Conservation (phyloP, 1,140 invertebrate species). For the Stratiolaelaps scimitus region DNA sequence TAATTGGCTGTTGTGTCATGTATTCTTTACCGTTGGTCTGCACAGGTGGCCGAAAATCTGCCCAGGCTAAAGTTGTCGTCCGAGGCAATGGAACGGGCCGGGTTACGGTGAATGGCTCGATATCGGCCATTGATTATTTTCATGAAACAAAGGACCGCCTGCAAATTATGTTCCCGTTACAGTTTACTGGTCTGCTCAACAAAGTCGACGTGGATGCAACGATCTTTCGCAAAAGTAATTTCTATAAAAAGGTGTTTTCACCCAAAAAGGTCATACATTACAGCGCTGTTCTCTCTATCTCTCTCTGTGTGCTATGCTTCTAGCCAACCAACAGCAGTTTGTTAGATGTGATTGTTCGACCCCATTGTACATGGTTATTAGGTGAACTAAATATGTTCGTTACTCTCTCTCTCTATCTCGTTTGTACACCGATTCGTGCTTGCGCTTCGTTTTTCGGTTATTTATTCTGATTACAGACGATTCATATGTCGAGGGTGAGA, state of each 20-base stretch:
- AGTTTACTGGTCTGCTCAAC: conserved; percentile 58
- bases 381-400: too few species aligned
- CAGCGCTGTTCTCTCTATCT: too few species aligned
- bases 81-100: conserved; percentile 62
- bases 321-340: too few species aligned
- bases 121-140: conserved; percentile 48
- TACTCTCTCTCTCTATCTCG: too few species aligned
- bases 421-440: too few species aligned
- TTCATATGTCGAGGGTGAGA: conserved; percentile 2
- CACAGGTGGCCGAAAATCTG: conserved; percentile 56
- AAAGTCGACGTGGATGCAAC: conserved; percentile 70
- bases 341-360: too few species aligned
- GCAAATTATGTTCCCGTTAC: conserved; percentile 69
- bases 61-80: conserved; percentile 54
- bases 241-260: background rate
- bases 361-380: too few species aligned
- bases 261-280: too few species aligned
- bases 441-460: background rate
- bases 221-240: conserved; percentile 36
- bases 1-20: too few species aligned
- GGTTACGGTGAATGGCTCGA: conserved; percentile 61
- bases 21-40: conserved; percentile 35
- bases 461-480: background rate
- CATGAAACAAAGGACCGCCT: conserved; percentile 35
- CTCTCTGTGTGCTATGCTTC: too few species aligned